These are phyloP conservation scores for Globicephala melas DNA, from an alignment of 2,113 vertebrate species.

Conservation along the genomic window DNA sequence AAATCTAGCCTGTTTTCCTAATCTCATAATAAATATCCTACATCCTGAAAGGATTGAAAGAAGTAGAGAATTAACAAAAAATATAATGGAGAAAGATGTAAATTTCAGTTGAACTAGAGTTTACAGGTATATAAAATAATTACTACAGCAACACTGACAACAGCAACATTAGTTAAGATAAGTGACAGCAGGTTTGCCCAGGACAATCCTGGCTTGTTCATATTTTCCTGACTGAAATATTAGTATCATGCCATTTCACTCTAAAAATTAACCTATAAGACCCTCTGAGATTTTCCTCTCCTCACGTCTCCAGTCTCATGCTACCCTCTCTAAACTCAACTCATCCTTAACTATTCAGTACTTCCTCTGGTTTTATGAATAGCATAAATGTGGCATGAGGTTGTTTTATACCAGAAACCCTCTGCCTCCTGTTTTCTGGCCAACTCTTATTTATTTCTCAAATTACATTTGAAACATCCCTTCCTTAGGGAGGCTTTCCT, in stretches of 20 bases:
- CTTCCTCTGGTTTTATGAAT: neutral
- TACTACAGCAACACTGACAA: neutral
- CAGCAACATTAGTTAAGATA: neutral
- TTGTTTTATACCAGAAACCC: neutral
- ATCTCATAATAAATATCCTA: neutral
- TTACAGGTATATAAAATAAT: neutral
- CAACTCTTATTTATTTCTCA: neutral
- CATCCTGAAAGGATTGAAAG: neutral
- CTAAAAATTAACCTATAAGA: neutral
- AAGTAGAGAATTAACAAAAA: neutral
- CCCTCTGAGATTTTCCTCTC: neutral
- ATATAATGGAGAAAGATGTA: neutral
- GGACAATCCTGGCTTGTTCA: neutral
- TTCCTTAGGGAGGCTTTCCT: neutral
- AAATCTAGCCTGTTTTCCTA: neutral
- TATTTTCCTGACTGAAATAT: neutral
- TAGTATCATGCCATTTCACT: neutral
- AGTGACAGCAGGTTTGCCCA: neutral
- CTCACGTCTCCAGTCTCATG: neutral
- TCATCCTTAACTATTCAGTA: neutral
- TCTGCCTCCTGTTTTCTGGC: neutral
- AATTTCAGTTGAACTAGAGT: neutral
- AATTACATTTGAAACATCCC: neutral
- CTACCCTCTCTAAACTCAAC: neutral
- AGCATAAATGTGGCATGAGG: neutral